Evolutionary conservation across 2,113 vertebrate species (phyloP).

Genomic region (Atherinomorus stipes): DNA sequence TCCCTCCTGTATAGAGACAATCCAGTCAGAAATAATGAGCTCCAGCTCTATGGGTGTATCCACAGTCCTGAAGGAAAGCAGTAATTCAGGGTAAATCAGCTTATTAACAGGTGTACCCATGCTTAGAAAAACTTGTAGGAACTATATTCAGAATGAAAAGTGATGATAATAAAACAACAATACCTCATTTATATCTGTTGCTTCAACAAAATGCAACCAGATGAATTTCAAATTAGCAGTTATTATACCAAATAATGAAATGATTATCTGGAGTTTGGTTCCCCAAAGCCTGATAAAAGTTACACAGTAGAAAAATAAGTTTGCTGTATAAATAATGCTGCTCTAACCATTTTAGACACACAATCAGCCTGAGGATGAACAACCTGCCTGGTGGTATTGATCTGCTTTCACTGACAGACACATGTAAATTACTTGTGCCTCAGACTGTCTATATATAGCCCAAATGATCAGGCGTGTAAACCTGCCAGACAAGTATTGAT

Average conservation of each 20-base stretch:
- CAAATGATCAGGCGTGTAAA: slow-evolving; percentile 52
- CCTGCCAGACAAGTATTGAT: slow-evolving; percentile 64
- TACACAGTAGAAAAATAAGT: background rate
- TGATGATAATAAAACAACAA: too few species aligned
- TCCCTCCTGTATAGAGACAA: too few species aligned
- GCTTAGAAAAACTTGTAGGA: too few species aligned
- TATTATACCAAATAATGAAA: slow-evolving; percentile 3
- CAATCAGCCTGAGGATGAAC: background rate
- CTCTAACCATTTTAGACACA: background rate
- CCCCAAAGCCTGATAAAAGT: background rate
- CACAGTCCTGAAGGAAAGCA: too few species aligned
- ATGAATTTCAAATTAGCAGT: background rate
- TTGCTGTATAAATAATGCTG: background rate
- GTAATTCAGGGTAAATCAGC: too few species aligned
- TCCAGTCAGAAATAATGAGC: too few species aligned
- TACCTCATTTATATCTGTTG: too few species aligned
- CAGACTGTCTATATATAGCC: slow-evolving; percentile 5
- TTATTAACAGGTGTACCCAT: too few species aligned
- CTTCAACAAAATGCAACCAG: too few species aligned
- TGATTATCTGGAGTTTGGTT: background rate
- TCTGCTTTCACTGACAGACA: slow-evolving; percentile 12
- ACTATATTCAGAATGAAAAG: too few species aligned
- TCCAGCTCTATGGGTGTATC: too few species aligned
- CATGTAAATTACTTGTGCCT: slow-evolving; percentile 24
- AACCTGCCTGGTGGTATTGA: slow-evolving; percentile 13